Percentiles rank a stretch among this genome's conserved stretches.
Conservation (phyloP, 2,888 invertebrate species). For the Melieria crassipennis region DNA sequence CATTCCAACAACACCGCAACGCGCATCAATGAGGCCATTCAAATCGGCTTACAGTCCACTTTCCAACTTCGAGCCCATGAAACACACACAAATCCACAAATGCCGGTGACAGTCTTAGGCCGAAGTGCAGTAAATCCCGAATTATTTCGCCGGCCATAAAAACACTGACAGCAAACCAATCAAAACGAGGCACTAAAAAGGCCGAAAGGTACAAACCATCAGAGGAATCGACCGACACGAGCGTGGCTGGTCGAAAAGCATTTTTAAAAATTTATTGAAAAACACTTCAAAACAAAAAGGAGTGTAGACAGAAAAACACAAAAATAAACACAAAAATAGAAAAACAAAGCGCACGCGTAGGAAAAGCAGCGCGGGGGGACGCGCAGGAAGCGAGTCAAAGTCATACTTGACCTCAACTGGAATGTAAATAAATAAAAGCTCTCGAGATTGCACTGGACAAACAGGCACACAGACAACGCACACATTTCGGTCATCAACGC, state of each 20-base stretch:
- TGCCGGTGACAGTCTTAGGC: neutral
- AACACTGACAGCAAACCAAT: conserved; percentile 5
- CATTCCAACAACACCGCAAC: no score
- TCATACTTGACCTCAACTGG: conserved; percentile 40
- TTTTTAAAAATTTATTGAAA: conserved; percentile 32
- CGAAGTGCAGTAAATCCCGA: neutral
- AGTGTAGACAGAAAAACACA: neutral
- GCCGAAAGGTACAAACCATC: neutral
- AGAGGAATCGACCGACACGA: neutral
- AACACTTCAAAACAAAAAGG: conserved; percentile 29
- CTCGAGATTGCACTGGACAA: conserved; percentile 37
- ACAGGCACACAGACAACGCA: conserved; percentile 8
- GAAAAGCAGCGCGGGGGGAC: no score
- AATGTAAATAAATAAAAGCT: conserved; percentile 40
- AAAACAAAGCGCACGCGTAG: no score
- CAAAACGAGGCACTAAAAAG: neutral
- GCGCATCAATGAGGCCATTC: neutral
- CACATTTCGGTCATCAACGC: neutral
- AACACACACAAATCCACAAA: neutral
- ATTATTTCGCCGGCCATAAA: conserved; percentile 2
- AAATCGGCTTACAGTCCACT: neutral
- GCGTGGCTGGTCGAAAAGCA: neutral
- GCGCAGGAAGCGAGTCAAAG: neutral
- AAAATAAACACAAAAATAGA: conserved; percentile 4
- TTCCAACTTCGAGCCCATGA: neutral